Conservation (phyloP, 2,113 vertebrate genomes). For the Egretta garzetta region DNA sequence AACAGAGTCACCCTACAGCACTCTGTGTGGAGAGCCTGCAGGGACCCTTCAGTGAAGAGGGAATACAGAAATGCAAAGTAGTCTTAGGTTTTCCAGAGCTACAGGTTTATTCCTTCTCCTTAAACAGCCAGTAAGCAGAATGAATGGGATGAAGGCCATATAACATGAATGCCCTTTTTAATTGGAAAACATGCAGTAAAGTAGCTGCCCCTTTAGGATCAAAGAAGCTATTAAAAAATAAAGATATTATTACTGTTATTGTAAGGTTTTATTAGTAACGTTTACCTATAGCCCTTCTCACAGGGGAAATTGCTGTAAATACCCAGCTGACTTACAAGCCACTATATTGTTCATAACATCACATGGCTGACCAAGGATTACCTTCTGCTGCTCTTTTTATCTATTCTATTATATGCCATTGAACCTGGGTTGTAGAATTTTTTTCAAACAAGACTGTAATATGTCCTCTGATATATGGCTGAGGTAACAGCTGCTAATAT, state of each 20-base stretch:
- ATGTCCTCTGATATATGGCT: background rate
- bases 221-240: background rate
- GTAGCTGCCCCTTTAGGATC: background rate
- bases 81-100: background rate
- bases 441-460: background rate
- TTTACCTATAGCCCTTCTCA: background rate
- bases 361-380: background rate
- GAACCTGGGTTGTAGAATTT: background rate
- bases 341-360: background rate
- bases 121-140: background rate
- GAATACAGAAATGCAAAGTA: background rate
- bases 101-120: background rate
- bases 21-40: background rate
- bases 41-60: background rate
- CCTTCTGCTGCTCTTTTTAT: background rate
- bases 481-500: background rate
- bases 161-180: background rate
- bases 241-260: conserved; percentile 12
- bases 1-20: background rate
- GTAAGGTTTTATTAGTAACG: conserved; percentile 3
- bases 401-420: background rate
- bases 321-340: background rate
- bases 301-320: background rate
- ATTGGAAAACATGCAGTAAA: conserved; percentile 11
- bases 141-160: background rate